phyloP scores from a whole-genome alignment of 2,797 vertebrate species.

The Enteromius argenteus region DNA sequence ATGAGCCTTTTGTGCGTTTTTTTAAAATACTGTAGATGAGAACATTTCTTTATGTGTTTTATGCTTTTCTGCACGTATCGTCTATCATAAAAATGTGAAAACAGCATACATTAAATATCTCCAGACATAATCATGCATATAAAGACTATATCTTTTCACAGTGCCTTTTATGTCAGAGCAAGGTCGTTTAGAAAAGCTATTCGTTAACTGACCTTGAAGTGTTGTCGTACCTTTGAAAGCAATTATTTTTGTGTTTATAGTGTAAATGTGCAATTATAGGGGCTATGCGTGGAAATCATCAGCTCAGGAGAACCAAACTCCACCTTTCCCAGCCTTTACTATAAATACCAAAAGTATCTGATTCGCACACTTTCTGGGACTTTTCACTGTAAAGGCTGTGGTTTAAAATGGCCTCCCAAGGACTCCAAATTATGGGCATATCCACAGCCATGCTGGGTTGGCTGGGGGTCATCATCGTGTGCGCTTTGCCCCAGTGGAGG shows the following conservation, averaged over 20 bases:
- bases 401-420: constrained; percentile 74
- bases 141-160: not conserved
- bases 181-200: constrained; percentile 1
- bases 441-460: constrained; percentile 72
- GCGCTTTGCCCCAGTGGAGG: constrained; percentile 80
- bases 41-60: not conserved
- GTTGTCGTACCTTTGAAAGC: constrained; percentile 58
- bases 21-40: not conserved
- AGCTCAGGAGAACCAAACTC: constrained; percentile 17
- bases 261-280: constrained; percentile 62
- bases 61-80: not conserved
- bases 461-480: constrained; percentile 74
- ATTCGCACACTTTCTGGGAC: not conserved
- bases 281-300: constrained; percentile 53
- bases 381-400: constrained; percentile 6
- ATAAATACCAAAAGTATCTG: constrained; percentile 63
- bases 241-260: constrained; percentile 69
- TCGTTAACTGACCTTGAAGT: constrained; percentile 49
- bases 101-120: not conserved
- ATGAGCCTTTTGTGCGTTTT: not conserved
- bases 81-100: not conserved
- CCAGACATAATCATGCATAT: not conserved
- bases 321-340: constrained; percentile 49
- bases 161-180: not conserved
- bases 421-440: constrained; percentile 76